A percentile compares a stretch with the other conserved stretches of the same genome.
phyloP scores from a whole-genome alignment of 2,113 vertebrate genomes.

The Tragelaphus strepsiceros region DNA sequence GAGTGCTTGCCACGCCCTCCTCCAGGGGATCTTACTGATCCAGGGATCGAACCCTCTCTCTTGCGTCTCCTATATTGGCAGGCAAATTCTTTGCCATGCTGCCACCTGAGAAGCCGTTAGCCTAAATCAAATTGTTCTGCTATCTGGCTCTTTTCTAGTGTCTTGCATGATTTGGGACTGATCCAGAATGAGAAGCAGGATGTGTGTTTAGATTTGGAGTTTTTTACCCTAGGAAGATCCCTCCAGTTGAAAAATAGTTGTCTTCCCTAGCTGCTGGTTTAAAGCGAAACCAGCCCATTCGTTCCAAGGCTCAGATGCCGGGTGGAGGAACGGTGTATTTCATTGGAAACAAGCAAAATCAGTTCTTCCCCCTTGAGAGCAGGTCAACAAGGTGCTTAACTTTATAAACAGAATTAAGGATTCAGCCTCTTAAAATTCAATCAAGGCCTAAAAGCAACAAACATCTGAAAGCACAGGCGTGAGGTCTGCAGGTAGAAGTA shows the following conservation, averaged over 20 bases:
- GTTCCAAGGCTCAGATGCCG: not conserved
- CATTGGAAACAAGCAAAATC: constrained; percentile 3
- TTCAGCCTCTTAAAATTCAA: constrained; percentile 26
- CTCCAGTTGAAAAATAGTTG: not conserved
- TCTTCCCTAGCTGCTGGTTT: not conserved
- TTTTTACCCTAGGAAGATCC: not conserved
- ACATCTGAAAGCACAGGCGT: not conserved
- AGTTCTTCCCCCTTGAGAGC: not conserved
- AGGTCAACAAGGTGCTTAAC: constrained; percentile 5
- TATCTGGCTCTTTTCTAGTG: not conserved
- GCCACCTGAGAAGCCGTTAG: not conserved
- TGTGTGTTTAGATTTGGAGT: not conserved
- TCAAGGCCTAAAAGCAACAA: constrained; percentile 14
- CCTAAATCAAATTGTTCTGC: not conserved
- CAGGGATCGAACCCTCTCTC: not conserved
- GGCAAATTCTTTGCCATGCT: not conserved
- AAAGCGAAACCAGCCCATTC: not conserved
- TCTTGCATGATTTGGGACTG: not conserved
- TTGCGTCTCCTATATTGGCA: not conserved
- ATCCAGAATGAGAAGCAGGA: not conserved
- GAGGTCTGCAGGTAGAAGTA: not conserved
- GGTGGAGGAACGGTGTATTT: not conserved
- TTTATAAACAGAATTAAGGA: constrained; percentile 35
- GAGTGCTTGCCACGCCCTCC: not conserved
- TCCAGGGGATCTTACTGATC: not conserved